Evolutionary conservation across 2,113 vertebrate genomes (phyloP), one percentile per base, ranked within the genome.

Genomic region (Corydoras sp.): DNA sequence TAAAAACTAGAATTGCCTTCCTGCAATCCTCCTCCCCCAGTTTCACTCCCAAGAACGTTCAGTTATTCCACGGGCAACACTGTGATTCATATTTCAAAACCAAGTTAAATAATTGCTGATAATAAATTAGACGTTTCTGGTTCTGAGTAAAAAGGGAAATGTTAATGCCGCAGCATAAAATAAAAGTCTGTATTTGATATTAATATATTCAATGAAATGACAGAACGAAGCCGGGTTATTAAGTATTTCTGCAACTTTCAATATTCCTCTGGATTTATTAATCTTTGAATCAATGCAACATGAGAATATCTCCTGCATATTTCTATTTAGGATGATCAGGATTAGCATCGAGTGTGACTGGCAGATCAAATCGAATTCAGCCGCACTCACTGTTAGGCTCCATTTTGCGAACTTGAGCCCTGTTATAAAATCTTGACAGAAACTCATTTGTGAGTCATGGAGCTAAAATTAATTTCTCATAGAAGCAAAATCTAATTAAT

Each of bases 131-230:
- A 8, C 35, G 35, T 43, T 43, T 43, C 35, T 43, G 35, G 35
- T 43, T 8, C 35, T 4, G 35, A 8, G 35, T 43, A 43, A 43
- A 43, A 43, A 43, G 35, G 2, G 35, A 43, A 43, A 43, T 43
- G 35, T 43, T 43, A 43, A 43, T 43, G 35, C 35, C 35, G 7
- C 4, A 4, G 35, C 4, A 43, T 43, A 43, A 43, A 5, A 43
- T 24, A 43, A 43, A 43, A 43, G 35, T 8, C 35, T 43, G 35
- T 43, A 43, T 43, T 58, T 65, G 32, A 68, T 58, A 69, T 72
- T 71, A 61, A 65, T 62, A 54, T 31, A 64, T 15, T 62, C 62
- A 66, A 65, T 69, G 48, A 31, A 69, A 73, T 73, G 58, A 72
- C 51, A 55, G 35, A 72, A 73, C 18, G 55, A 69, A 73, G 61